Base-by-base conservation (phyloP, 2,113 vertebrate genomes). In the Nycticebus coucang region DNA sequence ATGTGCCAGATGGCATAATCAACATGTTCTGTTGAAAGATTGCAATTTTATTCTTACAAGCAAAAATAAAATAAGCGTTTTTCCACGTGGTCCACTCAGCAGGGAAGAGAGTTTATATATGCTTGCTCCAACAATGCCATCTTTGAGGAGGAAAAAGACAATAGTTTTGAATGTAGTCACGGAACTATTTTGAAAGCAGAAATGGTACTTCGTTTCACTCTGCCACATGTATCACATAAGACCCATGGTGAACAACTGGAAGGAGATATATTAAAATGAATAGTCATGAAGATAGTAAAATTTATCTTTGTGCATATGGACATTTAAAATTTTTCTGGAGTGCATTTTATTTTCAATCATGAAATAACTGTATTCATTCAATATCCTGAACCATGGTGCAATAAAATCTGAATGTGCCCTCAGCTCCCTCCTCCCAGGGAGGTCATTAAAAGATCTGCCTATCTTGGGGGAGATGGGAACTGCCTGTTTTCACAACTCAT, bases 51-150 rank as follows among this genome's bases (percentile, higher is more conserved):
- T 84, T 97, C 72, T 95, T 97, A 77, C 87, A 97, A 97, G 97
- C 68, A 97, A 98, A 95, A 97, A 95, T 89, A 98, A 97, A 95
- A 92, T 92, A 92, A 93, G 95, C 93, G 1, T 97, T 97, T 94
- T 95, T 96, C 89, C 94, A 95, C 80, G 53, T 97, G 97, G 80
- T 96, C 97, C 85, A 53, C 97, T 92, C 97, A 96, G 97, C 95
- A 35, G 93, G 97, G 84, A 96, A 84, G 97, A 95, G 93, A 96
- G 84, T 93, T 97, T 93, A 96, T 92, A 62, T 62, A 62, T 41
- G 62, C 87, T 89, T 12, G 0, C 37, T 97, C 82, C 26, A 94
- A 96, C 96, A 97, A 96, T 71, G 91, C 60, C 95, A 96, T 93
- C 97, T 97, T 98, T 97, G 93, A 97, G 7, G 4, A 89, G 79